Conservation (phyloP, 2,888 invertebrate species). For the Cantharis lateralis region DNA sequence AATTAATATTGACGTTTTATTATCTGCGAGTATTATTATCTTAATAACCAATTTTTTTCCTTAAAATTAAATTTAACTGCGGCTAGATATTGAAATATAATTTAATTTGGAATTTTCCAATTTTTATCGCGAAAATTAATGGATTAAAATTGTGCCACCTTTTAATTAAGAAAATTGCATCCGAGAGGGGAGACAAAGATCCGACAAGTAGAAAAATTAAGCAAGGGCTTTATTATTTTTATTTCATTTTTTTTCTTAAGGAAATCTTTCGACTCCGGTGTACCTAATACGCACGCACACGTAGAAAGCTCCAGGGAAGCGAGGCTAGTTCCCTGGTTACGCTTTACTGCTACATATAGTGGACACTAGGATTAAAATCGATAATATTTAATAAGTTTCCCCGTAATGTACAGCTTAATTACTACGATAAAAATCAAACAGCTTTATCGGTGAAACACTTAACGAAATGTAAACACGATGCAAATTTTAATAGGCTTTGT, state of each 20-base stretch:
- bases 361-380: not conserved
- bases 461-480: not conserved
- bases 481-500: not conserved
- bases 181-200: not conserved
- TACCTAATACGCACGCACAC: not conserved
- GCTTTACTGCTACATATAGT: not conserved
- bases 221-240: not conserved
- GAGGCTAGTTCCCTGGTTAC: not conserved
- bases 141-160: not conserved
- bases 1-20: constrained; percentile 14
- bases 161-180: not conserved
- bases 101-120: not conserved
- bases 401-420: not conserved
- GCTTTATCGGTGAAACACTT: not conserved
- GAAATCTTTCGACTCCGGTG: not conserved
- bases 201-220: not conserved
- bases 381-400: not conserved
- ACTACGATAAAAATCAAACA: not conserved
- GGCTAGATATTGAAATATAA: not conserved
- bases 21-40: not conserved
- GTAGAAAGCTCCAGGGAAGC: not conserved
- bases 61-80: not conserved
- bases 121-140: not conserved
- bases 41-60: not conserved
- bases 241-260: not conserved